Evolutionary conservation across 2,888 invertebrate species (phyloP).

Genomic region (Poecilobothrus nobilitatus): DNA sequence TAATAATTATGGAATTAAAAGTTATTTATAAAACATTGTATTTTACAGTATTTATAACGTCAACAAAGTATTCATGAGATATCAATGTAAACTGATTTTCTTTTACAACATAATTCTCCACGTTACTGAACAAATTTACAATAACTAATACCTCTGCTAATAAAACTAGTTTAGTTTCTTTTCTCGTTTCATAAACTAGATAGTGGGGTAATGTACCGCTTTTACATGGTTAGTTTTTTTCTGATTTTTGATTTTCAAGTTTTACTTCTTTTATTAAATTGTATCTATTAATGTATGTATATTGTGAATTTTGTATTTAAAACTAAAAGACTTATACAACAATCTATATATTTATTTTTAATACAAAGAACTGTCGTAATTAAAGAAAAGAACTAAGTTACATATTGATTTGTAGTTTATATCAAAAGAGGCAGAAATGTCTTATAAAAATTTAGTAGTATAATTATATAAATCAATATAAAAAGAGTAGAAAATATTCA

Average conservation of each 20-base stretch:
- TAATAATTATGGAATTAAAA: neutral
- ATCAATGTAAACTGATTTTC: neutral
- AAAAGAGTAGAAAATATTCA: no score
- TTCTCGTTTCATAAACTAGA: neutral
- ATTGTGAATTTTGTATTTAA: neutral
- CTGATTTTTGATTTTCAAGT: neutral
- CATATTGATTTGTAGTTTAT: no score
- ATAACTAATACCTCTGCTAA: neutral
- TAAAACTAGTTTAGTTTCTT: neutral
- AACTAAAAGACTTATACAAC: no score
- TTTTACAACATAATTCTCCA: neutral
- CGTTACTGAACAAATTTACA: neutral
- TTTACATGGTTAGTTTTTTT: neutral
- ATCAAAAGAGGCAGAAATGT: no score
- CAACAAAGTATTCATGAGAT: neutral
- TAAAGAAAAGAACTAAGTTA: no score
- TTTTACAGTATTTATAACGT: conserved; percentile 13
- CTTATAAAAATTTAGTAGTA: no score
- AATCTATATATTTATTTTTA: no score
- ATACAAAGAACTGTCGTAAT: no score
- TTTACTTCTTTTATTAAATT: neutral
- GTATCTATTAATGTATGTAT: neutral
- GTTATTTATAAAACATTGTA: conserved; percentile 12
- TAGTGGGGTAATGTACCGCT: conserved; percentile 24
- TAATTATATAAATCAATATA: no score